Base-by-base conservation (phyloP, 2,797 vertebrate species). In the Chloroceryle amazona region DNA sequence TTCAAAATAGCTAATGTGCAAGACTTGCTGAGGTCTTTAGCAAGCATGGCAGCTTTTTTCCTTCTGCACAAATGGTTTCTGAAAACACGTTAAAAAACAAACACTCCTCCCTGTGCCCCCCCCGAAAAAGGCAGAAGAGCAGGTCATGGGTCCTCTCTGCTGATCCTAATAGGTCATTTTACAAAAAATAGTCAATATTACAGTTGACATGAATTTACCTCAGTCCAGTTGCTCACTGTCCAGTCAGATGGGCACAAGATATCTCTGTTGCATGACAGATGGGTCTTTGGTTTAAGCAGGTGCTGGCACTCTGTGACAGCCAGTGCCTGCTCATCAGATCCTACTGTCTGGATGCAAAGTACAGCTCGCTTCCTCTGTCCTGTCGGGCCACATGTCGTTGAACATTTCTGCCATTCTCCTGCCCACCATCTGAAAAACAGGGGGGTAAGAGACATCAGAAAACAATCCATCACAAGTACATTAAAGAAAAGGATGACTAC, bases 361-460 rank as follows among this genome's bases (percentile, higher is more conserved):
- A 99, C 99, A 0, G 99, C 98, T 39, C 99, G 98, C 89, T 98
- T 99, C 91, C 99, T 99, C 80, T 98, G 93, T 10, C 99, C 99
- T 0, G 98, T 97, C 11, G 98, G 97, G 20, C 99, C 99, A 81
- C 99, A 99, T 0, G 99, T 98, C 8, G 98, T 83, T 0, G 99
- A 98, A 73, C 99, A 99, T 9, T 99, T 98, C 98, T 99, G 99
- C 99, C 99, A 99, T 62, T 99, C 98, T 8, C 99, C 99, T 79
- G 99, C 98, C 99, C 99, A 99, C 99, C 99, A 99, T 95, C 99
- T 99, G 96, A 46, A 93, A 92, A 88, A 11, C 54, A 84, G 4
- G 6, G n/a, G 18, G 23, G 51, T 37, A 46, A 60, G 54, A 81
- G 63, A 66, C 44, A 74, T n/a, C 41, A 62, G n/a, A 49, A 39